Evolutionary conservation across 2,888 invertebrate genomes (phyloP).

Genomic region (Elegia similella): DNA sequence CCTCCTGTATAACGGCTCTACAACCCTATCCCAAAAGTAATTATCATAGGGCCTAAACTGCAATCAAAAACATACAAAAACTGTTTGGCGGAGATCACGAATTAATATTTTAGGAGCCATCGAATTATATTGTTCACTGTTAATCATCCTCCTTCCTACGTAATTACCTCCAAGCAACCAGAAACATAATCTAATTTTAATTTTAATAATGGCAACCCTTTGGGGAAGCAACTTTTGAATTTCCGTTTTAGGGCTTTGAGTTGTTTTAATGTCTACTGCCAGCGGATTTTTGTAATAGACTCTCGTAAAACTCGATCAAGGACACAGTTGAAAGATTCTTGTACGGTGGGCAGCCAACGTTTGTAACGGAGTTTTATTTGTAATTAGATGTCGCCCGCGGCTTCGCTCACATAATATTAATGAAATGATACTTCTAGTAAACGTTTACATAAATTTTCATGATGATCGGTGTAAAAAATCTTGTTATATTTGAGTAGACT

Average conservation of each 20-base stretch:
- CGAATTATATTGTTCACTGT: conserved; percentile 61
- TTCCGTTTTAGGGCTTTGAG: conserved; percentile 34
- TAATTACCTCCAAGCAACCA: conserved; percentile 69
- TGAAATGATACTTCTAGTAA: too few species aligned
- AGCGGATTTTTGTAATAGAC: background rate
- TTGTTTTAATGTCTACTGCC: background rate
- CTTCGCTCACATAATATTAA: too few species aligned
- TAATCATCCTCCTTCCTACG: conserved; percentile 52
- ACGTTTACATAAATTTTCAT: too few species aligned
- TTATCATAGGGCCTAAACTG: conserved; percentile 73
- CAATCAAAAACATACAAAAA: conserved; percentile 78
- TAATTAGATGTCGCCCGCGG: too few species aligned
- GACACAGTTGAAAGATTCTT: too few species aligned
- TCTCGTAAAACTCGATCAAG: background rate
- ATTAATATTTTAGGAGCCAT: conserved; percentile 73
- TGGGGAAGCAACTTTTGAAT: conserved; percentile 49
- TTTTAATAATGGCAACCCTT: conserved; percentile 68
- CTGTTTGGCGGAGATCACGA: conserved; percentile 66
- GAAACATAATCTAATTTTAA: conserved; percentile 75
- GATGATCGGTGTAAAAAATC: too few species aligned
- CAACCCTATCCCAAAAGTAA: conserved; percentile 77
- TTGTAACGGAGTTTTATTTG: background rate
- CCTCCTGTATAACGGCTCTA: conserved; percentile 33
- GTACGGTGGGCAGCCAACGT: background rate
- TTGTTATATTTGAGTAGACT: too few species aligned